These are phyloP conservation scores for Clostera curtula DNA, from an alignment of 2,888 invertebrate species.

Conservation along the genomic window DNA sequence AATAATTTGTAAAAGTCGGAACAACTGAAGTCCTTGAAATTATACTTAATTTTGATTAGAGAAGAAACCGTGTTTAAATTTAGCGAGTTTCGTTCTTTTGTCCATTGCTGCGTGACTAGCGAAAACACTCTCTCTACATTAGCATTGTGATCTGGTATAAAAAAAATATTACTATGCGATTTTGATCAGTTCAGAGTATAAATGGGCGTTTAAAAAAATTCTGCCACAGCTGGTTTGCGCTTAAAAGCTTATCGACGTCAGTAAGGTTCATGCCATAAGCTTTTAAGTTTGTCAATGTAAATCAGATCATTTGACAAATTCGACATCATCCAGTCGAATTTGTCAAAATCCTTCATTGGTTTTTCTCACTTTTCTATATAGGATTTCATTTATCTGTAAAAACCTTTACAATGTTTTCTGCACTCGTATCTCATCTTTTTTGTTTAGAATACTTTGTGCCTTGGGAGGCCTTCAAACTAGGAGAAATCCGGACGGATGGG, in stretches of 20 bases:
- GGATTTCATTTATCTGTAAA: too few species aligned
- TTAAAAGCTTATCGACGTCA: not conserved
- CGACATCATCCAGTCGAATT: not conserved
- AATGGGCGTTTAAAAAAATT: not conserved
- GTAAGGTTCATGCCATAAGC: not conserved
- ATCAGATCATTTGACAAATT: not conserved
- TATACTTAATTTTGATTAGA: too few species aligned
- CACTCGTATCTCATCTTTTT: too few species aligned
- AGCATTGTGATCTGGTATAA: not conserved
- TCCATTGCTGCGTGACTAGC: too few species aligned
- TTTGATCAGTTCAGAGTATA: not conserved
- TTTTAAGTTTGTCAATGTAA: not conserved
- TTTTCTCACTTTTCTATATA: not conserved
- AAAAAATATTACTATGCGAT: not conserved
- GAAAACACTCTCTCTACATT: too few species aligned
- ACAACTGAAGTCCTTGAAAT: too few species aligned
- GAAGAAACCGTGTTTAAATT: too few species aligned
- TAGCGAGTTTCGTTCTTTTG: constrained; percentile 1
- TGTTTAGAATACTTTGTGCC: too few species aligned
- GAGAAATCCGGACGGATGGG: too few species aligned
- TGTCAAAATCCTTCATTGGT: not conserved
- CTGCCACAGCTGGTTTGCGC: not conserved
- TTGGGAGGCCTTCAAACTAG: too few species aligned
- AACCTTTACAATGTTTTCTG: too few species aligned
- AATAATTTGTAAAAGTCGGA: too few species aligned